Conservation (phyloP, 2,113 vertebrate genomes). For the Cyprinodon brontotheroides region DNA sequence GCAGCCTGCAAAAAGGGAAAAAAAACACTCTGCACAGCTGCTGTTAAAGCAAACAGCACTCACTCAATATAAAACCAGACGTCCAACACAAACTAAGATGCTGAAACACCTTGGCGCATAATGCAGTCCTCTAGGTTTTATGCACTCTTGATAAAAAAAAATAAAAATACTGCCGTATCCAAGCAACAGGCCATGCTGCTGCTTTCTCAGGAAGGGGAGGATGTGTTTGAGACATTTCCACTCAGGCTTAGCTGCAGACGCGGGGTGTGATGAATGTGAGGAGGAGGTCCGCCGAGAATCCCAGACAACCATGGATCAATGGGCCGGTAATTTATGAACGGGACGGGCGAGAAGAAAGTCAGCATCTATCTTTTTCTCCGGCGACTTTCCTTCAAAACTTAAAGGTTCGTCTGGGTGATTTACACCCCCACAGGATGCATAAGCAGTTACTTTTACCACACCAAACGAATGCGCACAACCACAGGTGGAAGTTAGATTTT, state of each 20-base stretch:
- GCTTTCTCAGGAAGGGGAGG: conserved; percentile 19
- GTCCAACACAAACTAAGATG: conserved; percentile 7
- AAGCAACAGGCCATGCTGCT: conserved; percentile 61
- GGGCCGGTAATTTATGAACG: conserved; percentile 75
- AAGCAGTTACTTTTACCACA: conserved; percentile 8
- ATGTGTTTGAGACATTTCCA: conserved; percentile 43
- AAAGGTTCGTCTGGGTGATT: conserved; percentile 45
- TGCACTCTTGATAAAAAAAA: neutral
- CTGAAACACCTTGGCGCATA: conserved; percentile 23
- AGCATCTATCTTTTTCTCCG: conserved; percentile 62
- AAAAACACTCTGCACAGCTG: neutral
- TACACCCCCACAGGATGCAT: conserved; percentile 46
- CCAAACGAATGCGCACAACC: conserved; percentile 15
- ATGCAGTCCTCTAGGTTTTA: conserved; percentile 31
- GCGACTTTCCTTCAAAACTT: conserved; percentile 37
- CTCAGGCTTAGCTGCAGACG: conserved; percentile 42
- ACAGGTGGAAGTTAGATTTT: conserved; percentile 4
- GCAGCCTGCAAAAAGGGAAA: neutral
- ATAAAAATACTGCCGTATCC: conserved; percentile 52
- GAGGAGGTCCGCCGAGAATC: conserved; percentile 57
- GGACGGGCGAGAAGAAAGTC: conserved; percentile 42
- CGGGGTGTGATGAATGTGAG: conserved; percentile 65
- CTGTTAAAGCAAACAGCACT: conserved; percentile 12
- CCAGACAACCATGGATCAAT: conserved; percentile 75
- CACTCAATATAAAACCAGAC: conserved; percentile 13